A percentile compares a stretch with the other conserved stretches of the same genome.
Evolutionary conservation across 2,797 vertebrate genomes (phyloP).

Genomic region (Botia almorhae): DNA sequence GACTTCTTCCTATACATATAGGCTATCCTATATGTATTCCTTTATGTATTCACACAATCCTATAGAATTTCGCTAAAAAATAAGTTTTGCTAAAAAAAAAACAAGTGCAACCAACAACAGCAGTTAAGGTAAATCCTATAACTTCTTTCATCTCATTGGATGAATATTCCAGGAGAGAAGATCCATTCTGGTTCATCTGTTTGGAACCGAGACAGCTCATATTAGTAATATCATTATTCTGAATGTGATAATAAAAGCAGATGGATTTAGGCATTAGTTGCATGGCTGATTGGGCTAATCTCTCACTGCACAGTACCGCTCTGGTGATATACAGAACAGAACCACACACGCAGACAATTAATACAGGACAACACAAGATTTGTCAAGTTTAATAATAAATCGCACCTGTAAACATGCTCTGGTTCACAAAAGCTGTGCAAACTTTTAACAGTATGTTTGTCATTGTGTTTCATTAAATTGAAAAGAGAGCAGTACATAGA

Average conservation of each 20-base stretch:
- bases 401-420: not conserved
- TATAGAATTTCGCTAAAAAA: too few species aligned
- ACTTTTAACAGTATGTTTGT: not conserved
- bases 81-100: not conserved
- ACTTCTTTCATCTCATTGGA: not conserved
- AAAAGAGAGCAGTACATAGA: too few species aligned
- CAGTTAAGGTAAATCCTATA: not conserved
- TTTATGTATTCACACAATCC: too few species aligned
- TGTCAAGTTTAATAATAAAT: not conserved
- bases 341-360: too few species aligned
- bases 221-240: not conserved
- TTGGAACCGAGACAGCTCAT: not conserved
- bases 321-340: too few species aligned
- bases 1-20: too few species aligned
- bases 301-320: too few species aligned
- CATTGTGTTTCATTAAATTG: too few species aligned
- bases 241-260: not conserved
- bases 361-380: not conserved
- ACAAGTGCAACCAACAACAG: not conserved
- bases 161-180: not conserved
- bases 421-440: not conserved
- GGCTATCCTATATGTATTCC: too few species aligned
- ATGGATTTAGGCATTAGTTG: not conserved
- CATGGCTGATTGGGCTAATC: too few species aligned
- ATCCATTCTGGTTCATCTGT: not conserved